Conservation (phyloP, 2,888 invertebrate genomes). For the Acholoe squamosa region DNA sequence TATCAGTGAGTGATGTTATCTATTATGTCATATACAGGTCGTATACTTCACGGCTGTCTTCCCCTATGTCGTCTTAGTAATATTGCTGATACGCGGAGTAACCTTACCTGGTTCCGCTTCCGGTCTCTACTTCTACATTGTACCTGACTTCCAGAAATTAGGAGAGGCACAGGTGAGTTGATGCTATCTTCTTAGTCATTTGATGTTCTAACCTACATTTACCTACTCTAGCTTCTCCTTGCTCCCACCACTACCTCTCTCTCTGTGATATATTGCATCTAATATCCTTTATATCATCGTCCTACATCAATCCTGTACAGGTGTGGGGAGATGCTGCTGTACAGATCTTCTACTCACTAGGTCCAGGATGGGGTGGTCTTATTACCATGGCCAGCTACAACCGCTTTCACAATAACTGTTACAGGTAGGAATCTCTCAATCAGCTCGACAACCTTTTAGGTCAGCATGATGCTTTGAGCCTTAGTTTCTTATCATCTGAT, state of each 20-base stretch:
- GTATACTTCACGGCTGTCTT: conserved; percentile 78
- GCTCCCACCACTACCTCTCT: too few relatives aligned
- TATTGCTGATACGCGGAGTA: conserved; percentile 75
- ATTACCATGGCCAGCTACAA: conserved; percentile 79
- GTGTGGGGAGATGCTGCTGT: conserved; percentile 83
- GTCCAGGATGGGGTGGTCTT: conserved; percentile 79
- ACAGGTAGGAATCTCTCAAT: conserved; percentile 67
- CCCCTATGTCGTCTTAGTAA: conserved; percentile 76
- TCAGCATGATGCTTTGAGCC: too few relatives aligned
- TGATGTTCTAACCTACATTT: too few relatives aligned
- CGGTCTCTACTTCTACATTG: conserved; percentile 78
- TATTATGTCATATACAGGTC: conserved; percentile 69
- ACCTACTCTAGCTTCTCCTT: too few relatives aligned
- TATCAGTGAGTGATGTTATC: not conserved
- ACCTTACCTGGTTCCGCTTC: conserved; percentile 73
- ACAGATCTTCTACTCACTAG: conserved; percentile 83
- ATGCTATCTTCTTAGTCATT: too few relatives aligned
- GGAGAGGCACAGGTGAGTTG: conserved; percentile 70
- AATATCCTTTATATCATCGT: too few relatives aligned
- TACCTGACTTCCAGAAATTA: conserved; percentile 73
- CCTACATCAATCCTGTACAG: not conserved
- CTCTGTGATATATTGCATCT: too few relatives aligned
- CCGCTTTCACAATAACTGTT: conserved; percentile 75
- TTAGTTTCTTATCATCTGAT: too few relatives aligned
- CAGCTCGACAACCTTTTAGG: too few relatives aligned